Base-by-base conservation (phyloP, 2,888 invertebrate genomes). In the Drosophila maculinotata region DNA sequence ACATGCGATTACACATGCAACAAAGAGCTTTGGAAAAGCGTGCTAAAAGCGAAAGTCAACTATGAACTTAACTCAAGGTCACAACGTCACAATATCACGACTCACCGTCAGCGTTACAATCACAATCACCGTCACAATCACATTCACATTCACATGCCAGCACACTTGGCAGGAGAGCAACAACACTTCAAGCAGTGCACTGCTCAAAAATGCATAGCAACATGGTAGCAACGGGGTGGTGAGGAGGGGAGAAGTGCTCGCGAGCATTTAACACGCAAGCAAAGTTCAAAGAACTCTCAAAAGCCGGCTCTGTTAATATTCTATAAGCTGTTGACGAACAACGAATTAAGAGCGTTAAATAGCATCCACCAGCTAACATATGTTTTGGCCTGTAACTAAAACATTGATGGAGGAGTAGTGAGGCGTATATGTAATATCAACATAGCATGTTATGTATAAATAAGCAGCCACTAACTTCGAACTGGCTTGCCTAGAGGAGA, bases 221-320 rank as follows among this genome's bases (percentile, higher is more conserved):
- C 33, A 56, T 1, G 4, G 14, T 14, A 1, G n/a, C 23, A 10
- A 9, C 12, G 0, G 9, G 0, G 3, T 0, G 1, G 14, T 2
- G 30, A 15, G 23, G 2, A 5, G 23, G 2, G 10, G 1, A 1
- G 7, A 1, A 10, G 14, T 0, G 0, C 7, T n/a, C n/a, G n/a
- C 20, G 25, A 23, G 31, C n/a, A n/a, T n/a, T n/a, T n/a, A n/a
- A 36, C 52, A 60, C 30, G 38, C 15, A 33, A 38, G 15, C 38
- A 14, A 17, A 51, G 74, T 77, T 74, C 74, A 74, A 68, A 74
- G 78, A 77, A 68, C 74, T 53, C 23, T 20, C 20, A 36, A 45
- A 76, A 52, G 73, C 72, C 77, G 67, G 77, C 42, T 45, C 54
- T 74, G 77, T 48, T 69, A 64, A 39, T 25, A 6, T 12, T n/a